Conservation (phyloP, 2,113 vertebrate genomes). For the Antechinus flavipes region DNA sequence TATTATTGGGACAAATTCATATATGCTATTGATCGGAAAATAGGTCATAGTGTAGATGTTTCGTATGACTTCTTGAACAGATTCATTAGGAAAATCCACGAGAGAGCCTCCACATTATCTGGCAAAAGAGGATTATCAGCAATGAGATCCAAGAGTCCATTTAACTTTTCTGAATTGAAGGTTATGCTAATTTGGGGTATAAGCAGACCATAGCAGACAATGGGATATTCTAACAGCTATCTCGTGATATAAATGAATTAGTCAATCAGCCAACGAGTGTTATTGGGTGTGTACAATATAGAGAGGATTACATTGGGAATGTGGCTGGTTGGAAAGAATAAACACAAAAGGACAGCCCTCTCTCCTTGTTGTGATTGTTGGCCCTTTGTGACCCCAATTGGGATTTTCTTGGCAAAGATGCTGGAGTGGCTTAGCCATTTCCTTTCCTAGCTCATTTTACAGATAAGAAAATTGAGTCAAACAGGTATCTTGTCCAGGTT, state of each 20-base stretch:
- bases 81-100: not conserved
- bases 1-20: not conserved
- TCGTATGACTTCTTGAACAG: not conserved
- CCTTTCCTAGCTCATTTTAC: not conserved
- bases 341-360: not conserved
- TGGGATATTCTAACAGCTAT: not conserved
- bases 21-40: not conserved
- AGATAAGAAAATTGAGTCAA: not conserved
- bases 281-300: not conserved
- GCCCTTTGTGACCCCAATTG: not conserved
- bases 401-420: not conserved
- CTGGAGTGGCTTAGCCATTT: not conserved
- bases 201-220: not conserved
- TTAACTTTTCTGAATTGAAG: fast-evolving
- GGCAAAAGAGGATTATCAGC: not conserved
- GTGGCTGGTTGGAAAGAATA: not conserved
- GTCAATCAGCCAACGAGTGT: not conserved
- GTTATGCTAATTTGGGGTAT: not conserved
- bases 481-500: not conserved
- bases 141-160: not conserved
- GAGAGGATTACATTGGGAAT: not conserved
- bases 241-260: not conserved
- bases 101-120: not conserved
- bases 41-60: not conserved
- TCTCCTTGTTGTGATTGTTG: not conserved